These are phyloP conservation scores for Acinonyx jubatus DNA, from an alignment of 2,113 vertebrate genomes.

Conservation along the genomic window DNA sequence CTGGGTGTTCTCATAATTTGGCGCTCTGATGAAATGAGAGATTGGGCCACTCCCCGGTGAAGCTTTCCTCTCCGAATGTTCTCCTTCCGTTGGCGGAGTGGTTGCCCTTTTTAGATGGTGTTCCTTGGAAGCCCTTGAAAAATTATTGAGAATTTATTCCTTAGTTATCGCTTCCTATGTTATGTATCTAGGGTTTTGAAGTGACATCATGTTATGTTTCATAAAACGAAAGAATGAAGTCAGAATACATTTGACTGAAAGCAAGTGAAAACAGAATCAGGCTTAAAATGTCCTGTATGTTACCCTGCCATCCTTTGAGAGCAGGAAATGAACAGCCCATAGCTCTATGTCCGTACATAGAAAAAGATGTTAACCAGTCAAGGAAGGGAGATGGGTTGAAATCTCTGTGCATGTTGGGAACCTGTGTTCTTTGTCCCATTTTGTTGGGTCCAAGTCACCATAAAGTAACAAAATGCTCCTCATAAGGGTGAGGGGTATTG, in stretches of 20 bases:
- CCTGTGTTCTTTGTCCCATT: background rate
- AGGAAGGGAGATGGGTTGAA: background rate
- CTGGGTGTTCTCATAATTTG: background rate
- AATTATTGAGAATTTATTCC: background rate
- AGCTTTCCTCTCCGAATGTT: background rate
- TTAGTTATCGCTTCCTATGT: background rate
- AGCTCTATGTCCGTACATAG: background rate
- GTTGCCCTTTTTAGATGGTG: background rate
- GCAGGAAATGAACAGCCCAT: background rate
- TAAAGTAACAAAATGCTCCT: background rate
- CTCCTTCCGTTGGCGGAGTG: background rate
- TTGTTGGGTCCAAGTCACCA: background rate
- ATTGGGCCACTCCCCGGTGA: background rate
- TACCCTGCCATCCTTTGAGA: background rate
- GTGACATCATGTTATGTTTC: background rate
- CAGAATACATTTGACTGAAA: background rate
- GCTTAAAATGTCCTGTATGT: background rate
- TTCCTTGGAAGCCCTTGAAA: background rate
- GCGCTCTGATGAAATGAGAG: background rate
- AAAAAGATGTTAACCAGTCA: background rate
- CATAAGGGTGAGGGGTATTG: background rate
- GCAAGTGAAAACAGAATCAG: background rate
- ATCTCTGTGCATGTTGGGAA: background rate
- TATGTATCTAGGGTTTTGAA: background rate
- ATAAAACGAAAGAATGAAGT: background rate